These are phyloP conservation scores for Moxostoma hubbsi DNA, from an alignment of 2,797 vertebrate genomes.

Conservation along the genomic window DNA sequence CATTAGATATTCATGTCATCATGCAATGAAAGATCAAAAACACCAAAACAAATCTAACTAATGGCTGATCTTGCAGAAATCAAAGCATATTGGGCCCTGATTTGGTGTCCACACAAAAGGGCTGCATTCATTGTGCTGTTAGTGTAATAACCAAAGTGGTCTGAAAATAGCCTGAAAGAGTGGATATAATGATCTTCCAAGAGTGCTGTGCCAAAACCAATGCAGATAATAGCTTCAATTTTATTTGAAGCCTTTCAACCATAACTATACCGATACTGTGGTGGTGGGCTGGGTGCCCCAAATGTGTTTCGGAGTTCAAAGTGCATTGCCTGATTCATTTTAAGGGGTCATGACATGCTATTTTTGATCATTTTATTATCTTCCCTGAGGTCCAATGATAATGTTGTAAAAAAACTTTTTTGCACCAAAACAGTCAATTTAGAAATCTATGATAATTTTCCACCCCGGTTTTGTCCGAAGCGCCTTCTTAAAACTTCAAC, in stretches of 20 bases:
- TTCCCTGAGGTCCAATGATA: too few species aligned
- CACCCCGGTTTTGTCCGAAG: too few species aligned
- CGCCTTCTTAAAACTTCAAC: too few species aligned
- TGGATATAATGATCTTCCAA: conserved; percentile 28
- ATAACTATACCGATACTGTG: conserved; percentile 33
- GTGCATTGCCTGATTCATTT: conserved; percentile 31
- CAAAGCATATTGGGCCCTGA: conserved; percentile 18
- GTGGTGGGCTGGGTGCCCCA: conserved; percentile 16
- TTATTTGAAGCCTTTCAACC: conserved; percentile 32
- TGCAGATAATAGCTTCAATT: conserved; percentile 45
- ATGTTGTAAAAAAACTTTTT: too few species aligned
- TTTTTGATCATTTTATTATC: too few species aligned
- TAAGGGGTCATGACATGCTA: too few species aligned
- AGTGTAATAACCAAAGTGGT: conserved; percentile 36
- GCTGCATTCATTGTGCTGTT: conserved; percentile 26
- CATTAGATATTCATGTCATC: neutral
- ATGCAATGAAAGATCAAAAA: conserved; percentile 14
- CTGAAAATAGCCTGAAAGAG: conserved; percentile 32
- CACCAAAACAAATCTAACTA: conserved; percentile 25
- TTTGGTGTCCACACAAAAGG: conserved; percentile 28
- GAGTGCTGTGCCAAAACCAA: conserved; percentile 21
- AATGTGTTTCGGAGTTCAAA: conserved; percentile 21
- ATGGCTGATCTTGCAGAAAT: conserved; percentile 5
- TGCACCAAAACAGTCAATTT: too few species aligned
- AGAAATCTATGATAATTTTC: too few species aligned